Evolutionary conservation across 2,113 vertebrate species (phyloP).

Genomic region (Ceuthmochares aereus): DNA sequence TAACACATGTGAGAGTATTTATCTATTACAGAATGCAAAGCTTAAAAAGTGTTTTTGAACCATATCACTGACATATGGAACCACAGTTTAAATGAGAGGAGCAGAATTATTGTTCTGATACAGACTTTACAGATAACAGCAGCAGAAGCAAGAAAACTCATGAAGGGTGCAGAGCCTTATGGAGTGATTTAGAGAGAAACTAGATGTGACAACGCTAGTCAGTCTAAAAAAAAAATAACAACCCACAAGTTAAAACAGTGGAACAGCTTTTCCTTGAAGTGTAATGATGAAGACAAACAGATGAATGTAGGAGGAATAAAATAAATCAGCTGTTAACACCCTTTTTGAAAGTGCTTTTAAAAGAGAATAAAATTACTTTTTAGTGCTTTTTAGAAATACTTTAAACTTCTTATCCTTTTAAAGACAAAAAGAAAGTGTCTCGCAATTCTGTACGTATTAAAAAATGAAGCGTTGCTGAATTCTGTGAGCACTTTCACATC

Average conservation of each 20-base stretch:
- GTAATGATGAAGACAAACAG: conserved; percentile 69
- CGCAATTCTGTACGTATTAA: neutral
- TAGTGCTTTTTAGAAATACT: conserved; percentile 27
- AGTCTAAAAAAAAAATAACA: neutral
- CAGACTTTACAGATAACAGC: neutral
- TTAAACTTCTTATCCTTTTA: neutral
- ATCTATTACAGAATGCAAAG: neutral
- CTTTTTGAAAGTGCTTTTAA: conserved; percentile 52
- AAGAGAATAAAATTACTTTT: conserved; percentile 33
- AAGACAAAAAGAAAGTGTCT: neutral
- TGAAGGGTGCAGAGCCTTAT: neutral
- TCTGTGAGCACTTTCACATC: neutral
- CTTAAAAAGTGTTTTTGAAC: neutral
- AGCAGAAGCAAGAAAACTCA: neutral
- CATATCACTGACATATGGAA: neutral
- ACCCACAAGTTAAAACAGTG: conserved; percentile 38
- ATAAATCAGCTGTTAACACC: conserved; percentile 46
- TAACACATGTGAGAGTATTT: neutral
- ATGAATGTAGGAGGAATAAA: conserved; percentile 67
- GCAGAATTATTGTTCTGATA: neutral
- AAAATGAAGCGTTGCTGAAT: neutral
- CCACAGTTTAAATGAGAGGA: neutral
- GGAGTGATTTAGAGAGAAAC: neutral
- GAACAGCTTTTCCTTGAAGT: conserved; percentile 39
- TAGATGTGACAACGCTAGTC: neutral